These are phyloP conservation scores for Chesias legatella DNA, from an alignment of 2,888 invertebrate genomes.

Conservation along the genomic window DNA sequence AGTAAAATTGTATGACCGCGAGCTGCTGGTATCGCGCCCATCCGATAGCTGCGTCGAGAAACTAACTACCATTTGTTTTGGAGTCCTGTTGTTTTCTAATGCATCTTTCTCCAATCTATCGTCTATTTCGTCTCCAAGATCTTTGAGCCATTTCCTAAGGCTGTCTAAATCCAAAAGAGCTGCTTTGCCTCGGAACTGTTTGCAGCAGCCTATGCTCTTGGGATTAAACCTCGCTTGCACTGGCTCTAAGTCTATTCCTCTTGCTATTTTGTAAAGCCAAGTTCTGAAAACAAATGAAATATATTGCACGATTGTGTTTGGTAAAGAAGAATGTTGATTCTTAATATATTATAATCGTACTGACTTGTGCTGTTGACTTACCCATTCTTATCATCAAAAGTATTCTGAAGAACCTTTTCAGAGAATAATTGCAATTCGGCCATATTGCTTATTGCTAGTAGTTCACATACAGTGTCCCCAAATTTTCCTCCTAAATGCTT, in stretches of 20 bases:
- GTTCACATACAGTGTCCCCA: slow-evolving; percentile 88
- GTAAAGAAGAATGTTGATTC: no score
- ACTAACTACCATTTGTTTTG: slow-evolving; percentile 88
- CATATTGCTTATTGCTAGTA: slow-evolving; percentile 87
- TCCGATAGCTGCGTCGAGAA: slow-evolving; percentile 80
- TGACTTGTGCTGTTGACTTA: no score
- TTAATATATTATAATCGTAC: no score
- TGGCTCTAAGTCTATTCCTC: slow-evolving; percentile 92
- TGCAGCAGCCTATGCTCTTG: slow-evolving; percentile 97
- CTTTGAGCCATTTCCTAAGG: slow-evolving; percentile 89
- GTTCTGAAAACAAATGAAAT: slow-evolving; percentile 68
- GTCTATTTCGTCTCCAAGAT: slow-evolving; percentile 89
- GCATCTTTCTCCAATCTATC: slow-evolving; percentile 91
- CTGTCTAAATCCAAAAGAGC: slow-evolving; percentile 84
- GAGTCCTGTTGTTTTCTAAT: slow-evolving; percentile 89
- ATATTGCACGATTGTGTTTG: no score
- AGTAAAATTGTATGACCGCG: slow-evolving; percentile 82
- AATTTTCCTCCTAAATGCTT: slow-evolving; percentile 96
- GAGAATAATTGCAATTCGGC: slow-evolving; percentile 87
- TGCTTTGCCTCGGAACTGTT: slow-evolving; percentile 92
- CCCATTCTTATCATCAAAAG: slow-evolving; percentile 94
- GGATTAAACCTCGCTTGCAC: slow-evolving; percentile 91
- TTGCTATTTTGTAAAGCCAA: slow-evolving; percentile 92
- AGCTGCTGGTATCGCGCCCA: slow-evolving; percentile 80
- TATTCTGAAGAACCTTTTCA: slow-evolving; percentile 84